Percentiles rank a stretch among this genome's conserved stretches.
These are phyloP conservation scores for Zaprionus davidi DNA, from an alignment of 1,140 invertebrate species.

Conservation along the genomic window DNA sequence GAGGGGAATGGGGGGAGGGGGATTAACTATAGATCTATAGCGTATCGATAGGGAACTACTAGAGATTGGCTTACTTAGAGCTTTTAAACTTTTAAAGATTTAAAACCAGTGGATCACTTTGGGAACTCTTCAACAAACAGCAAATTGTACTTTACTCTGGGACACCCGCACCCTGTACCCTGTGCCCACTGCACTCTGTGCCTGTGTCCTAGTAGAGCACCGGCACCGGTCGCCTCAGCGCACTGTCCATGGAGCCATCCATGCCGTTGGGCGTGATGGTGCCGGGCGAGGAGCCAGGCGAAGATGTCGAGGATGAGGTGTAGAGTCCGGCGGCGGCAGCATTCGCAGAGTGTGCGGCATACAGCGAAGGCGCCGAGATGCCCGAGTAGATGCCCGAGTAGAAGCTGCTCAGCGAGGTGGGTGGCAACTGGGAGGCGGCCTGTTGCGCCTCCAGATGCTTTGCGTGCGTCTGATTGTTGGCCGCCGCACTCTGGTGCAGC, in stretches of 20 bases:
- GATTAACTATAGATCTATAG: constrained; percentile 23
- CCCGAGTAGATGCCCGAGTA: constrained; percentile 87
- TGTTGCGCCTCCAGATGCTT: constrained; percentile 67
- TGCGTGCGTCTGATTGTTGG: constrained; percentile 74
- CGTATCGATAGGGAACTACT: constrained; percentile 31
- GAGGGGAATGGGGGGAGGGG: background rate
- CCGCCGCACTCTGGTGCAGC: constrained; percentile 81
- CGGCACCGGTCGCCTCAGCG: constrained; percentile 86
- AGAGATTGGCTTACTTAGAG: constrained; percentile 74
- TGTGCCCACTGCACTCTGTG: constrained; percentile 2
- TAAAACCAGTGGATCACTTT: constrained; percentile 83
- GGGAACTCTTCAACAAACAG: constrained; percentile 75
- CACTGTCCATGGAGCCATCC: constrained; percentile 83
- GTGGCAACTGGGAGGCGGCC: constrained; percentile 84
- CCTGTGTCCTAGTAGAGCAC: constrained; percentile 85
- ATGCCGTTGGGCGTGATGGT: constrained; percentile 77
- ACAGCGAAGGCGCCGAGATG: constrained; percentile 84
- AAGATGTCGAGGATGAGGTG: constrained; percentile 84
- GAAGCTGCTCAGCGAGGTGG: constrained; percentile 86
- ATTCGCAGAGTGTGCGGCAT: constrained; percentile 84
- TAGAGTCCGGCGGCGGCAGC: constrained; percentile 76
- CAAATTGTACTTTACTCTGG: constrained; percentile 80
- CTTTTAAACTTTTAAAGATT: constrained; percentile 83
- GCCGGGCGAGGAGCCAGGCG: constrained; percentile 85
- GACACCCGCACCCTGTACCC: constrained; percentile 28